These are phyloP conservation scores for Drosophila busckii DNA, from an alignment of 1,140 invertebrate species.

Conservation along the genomic window DNA sequence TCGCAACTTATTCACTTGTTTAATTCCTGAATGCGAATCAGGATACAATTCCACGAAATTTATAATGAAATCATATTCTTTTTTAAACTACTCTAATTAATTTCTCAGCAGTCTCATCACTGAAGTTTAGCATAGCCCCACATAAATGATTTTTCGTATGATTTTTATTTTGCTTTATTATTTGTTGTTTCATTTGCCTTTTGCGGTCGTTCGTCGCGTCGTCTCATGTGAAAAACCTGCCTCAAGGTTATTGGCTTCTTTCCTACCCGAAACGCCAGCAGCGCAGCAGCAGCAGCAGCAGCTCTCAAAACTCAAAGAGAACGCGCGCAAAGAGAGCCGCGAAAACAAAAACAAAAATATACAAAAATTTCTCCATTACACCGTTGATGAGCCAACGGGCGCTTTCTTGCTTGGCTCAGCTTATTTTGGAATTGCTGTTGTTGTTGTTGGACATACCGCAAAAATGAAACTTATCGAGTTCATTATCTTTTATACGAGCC, in stretches of 20 bases:
- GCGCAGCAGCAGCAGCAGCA: too few relatives aligned
- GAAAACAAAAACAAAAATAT: conserved; percentile 38
- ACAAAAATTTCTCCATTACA: conserved; percentile 69
- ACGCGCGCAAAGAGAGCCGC: conserved; percentile 5
- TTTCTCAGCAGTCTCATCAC: too few relatives aligned
- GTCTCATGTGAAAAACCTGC: conserved; percentile 69
- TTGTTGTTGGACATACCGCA: conserved; percentile 11
- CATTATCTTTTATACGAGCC: conserved; percentile 55
- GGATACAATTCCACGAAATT: neutral
- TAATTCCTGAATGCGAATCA: too few relatives aligned
- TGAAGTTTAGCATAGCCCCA: too few relatives aligned
- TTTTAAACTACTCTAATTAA: too few relatives aligned
- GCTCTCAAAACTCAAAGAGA: conserved; percentile 51
- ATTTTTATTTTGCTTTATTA: conserved; percentile 1
- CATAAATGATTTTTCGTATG: conserved; percentile 6
- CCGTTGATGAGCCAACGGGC: conserved; percentile 41
- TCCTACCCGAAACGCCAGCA: conserved; percentile 48
- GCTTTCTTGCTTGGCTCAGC: conserved; percentile 35
- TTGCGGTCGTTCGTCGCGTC: conserved; percentile 6
- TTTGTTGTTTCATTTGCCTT: conserved; percentile 12
- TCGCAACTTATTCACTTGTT: too few relatives aligned
- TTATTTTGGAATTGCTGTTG: conserved; percentile 11
- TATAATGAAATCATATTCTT: conserved; percentile 19
- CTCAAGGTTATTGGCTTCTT: conserved; percentile 71
- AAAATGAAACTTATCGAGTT: conserved; percentile 57